Evolutionary conservation across 2,113 vertebrate genomes (phyloP), one percentile per base, ranked within the genome.

Genomic region (Epinephelus lanceolatus): DNA sequence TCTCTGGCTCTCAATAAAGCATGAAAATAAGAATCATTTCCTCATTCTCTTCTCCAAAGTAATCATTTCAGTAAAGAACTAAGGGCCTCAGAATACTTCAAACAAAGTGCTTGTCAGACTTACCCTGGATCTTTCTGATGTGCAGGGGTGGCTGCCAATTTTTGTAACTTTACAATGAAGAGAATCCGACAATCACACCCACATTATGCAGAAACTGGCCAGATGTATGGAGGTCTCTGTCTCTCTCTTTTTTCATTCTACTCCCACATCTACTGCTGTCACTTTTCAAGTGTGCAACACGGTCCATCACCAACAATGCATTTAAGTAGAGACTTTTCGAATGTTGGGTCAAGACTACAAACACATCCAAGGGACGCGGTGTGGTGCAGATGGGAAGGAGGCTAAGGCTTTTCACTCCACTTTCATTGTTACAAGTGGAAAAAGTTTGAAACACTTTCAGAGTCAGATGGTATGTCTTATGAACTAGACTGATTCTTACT

Each of bases 191-290:
- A 52, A 25, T 61, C 47, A 25, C 55, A 69, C 45, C 17, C n/a
- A 37, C 33, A 37, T 37, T 37, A 37, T 7, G 33, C 33, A 53
- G 49, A 4, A 19, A 40, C 23, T 63, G 59, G 42, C 49, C 77
- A 71, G n/a, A 55, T 15, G 47, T 70, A 56, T 42, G 15, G n/a
- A 61, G 51, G n/a, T 77, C 52, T 56, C 61, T 62, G 45, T 65
- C 56, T 57, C 55, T 68, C 53, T 25, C 7, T 69, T 33, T 78
- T 53, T 37, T 45, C 42, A 45, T 45, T 45, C 9, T 45, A 45
- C 8, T 55, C 47, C 5, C 27, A 60, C 47, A 53, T 79, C 12
- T 25, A n/a, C 33, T 45, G 45, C 45, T 2, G 2, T 5, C 23
- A 63, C 37, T 77, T 67, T 14, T 9, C 21, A 4, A 27, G 42